Evolutionary conservation across 2,113 vertebrate species (phyloP).

Genomic region (Myrmecobius fasciatus): DNA sequence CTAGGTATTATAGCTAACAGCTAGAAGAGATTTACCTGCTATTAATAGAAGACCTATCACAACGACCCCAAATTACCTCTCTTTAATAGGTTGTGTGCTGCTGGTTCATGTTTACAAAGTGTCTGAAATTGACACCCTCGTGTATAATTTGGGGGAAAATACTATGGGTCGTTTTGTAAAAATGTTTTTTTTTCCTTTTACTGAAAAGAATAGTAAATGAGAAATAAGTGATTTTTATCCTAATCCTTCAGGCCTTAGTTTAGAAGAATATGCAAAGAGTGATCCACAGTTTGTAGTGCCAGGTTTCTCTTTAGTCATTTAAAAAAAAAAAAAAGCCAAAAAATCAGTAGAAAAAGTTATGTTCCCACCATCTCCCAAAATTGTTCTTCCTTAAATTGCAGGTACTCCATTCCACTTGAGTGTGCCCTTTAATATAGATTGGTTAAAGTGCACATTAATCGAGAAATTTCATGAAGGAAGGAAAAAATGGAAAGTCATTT

Average conservation of each 20-base stretch:
- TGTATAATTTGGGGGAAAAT: background rate
- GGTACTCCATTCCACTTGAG: background rate
- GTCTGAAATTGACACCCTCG: background rate
- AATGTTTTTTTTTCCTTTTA: background rate
- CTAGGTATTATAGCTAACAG: conserved; percentile 79
- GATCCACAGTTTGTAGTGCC: conserved; percentile 45
- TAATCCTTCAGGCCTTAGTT: conserved; percentile 43
- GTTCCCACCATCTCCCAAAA: background rate
- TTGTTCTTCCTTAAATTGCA: conserved; percentile 30
- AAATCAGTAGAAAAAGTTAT: conserved; percentile 35
- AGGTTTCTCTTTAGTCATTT: conserved; percentile 41
- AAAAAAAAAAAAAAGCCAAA: conserved; percentile 14
- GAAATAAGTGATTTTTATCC: conserved; percentile 46
- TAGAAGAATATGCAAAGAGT: background rate
- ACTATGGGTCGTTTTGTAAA: background rate
- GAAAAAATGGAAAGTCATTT: background rate
- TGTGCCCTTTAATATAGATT: background rate
- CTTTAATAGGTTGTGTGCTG: conserved; percentile 71
- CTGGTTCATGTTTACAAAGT: conserved; percentile 74
- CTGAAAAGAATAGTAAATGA: conserved; percentile 29
- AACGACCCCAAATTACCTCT: conserved; percentile 71
- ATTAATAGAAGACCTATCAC: conserved; percentile 82
- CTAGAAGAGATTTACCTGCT: conserved; percentile 82
- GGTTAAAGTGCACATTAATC: background rate
- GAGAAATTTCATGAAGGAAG: background rate